Base-by-base conservation (phyloP, 2,113 vertebrate genomes). In the Romanogobio albipinnatus region DNA sequence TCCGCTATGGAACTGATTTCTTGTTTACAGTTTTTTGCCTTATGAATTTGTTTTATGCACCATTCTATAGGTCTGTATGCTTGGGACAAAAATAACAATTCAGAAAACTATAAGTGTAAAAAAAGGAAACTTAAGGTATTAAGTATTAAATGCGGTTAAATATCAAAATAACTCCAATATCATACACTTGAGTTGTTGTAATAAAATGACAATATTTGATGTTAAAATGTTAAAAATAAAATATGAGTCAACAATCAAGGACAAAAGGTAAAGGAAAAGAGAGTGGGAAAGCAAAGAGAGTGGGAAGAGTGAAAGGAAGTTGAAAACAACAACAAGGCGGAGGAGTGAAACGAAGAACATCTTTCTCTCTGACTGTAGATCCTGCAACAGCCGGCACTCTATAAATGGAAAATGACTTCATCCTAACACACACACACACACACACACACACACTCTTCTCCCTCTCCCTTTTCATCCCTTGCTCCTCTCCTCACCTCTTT, bases 331-430 rank as follows among this genome's bases (percentile, higher is more conserved):
- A 89, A 86, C 90, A 88, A 85, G 83, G 3, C 24, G 89, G 83
- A 87, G 85, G 59, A 76, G 82, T 84, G 88, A 86, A 87, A 91
- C 87, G 86, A 93, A 86, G 76, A 88, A 89, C 88, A 90, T 91
- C 88, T 88, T 84, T 87, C 85, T 90, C 89, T 90, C 89, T 85
- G 87, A 90, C 87, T 87, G 39, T 22, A 90, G 90, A 92, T 90
- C 80, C 75, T 85, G 68, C 80, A 92, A 85, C 91, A 93, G 93
- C 91, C 89, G 81, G 85, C 85, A 53, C 87, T 91, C 93, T 93
- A 93, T 92, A 93, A 92, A 94, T 91, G 93, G 93, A 94, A 93
- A 89, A 92, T 94, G 92, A 94, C 93, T 93, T 93, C 93, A 95
- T 91, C 90, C 89, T 83, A 89, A 81, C 59, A 92, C 89, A 89